Evolutionary conservation across 2,888 invertebrate species (phyloP).

Genomic region (Diachrysia chrysitis): DNA sequence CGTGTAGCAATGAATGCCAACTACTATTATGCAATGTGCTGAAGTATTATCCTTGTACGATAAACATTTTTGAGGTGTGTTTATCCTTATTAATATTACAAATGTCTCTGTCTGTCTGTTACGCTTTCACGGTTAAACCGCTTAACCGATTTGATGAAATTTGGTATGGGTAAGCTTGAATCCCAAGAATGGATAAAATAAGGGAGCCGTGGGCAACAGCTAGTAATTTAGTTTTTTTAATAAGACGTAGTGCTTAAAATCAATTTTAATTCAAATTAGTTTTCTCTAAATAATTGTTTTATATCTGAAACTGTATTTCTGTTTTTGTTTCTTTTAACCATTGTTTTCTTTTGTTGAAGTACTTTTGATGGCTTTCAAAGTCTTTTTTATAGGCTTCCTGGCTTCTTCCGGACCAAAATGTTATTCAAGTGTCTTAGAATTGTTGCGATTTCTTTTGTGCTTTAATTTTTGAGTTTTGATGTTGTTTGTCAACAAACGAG

Average conservation of each 20-base stretch:
- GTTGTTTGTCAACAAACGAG: background rate
- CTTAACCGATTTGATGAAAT: no score
- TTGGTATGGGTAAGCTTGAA: no score
- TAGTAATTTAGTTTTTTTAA: no score
- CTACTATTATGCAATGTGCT: background rate
- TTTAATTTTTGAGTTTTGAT: background rate
- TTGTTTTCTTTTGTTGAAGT: constrained; percentile 1
- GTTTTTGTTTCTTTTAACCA: background rate
- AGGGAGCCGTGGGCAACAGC: no score
- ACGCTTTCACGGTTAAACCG: no score
- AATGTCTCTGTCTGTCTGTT: no score
- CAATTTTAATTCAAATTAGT: no score
- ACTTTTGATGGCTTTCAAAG: background rate
- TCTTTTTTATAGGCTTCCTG: background rate
- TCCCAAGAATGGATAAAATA: no score
- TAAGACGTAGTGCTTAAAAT: no score
- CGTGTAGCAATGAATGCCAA: background rate
- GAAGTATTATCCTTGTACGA: no score
- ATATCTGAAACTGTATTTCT: constrained; percentile 4
- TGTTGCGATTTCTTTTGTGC: background rate
- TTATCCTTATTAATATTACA: no score
- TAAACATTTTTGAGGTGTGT: no score
- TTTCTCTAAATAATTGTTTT: background rate
- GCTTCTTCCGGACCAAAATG: background rate
- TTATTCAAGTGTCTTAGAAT: background rate